These are phyloP conservation scores for Mesoclemmys tuberculata DNA, from an alignment of 2,113 vertebrate genomes.

Conservation along the genomic window DNA sequence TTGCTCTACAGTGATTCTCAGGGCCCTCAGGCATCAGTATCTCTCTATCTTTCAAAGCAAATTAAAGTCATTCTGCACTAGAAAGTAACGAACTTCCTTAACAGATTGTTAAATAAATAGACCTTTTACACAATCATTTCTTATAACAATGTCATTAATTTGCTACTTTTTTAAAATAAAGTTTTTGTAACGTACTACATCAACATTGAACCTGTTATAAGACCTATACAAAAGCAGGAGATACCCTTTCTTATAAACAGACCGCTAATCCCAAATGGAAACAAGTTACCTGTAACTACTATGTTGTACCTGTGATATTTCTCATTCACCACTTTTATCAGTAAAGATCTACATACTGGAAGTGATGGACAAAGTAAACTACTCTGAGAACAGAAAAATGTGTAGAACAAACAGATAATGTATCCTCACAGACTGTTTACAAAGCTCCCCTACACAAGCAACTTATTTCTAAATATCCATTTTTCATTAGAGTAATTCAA, in stretches of 20 bases:
- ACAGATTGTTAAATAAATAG: neutral
- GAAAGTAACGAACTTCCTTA: neutral
- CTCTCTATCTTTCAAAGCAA: conserved; percentile 6
- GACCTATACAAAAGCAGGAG: neutral
- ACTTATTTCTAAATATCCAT: neutral
- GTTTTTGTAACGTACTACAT: neutral
- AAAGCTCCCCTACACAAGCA: neutral
- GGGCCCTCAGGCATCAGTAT: neutral
- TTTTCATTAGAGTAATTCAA: neutral
- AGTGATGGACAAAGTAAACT: neutral
- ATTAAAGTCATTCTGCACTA: neutral
- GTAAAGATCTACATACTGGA: neutral
- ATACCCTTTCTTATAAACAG: neutral
- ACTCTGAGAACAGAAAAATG: neutral
- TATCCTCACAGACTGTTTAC: neutral
- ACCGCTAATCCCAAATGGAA: neutral
- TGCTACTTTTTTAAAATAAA: neutral
- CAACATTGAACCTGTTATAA: neutral
- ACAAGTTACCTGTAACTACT: neutral
- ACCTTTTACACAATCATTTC: neutral
- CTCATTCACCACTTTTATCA: neutral
- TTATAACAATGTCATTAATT: neutral
- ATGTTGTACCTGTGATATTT: neutral
- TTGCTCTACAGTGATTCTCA: neutral
- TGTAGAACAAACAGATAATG: neutral